These are phyloP conservation scores for Aleadryas rufinucha DNA, from an alignment of 2,113 vertebrate genomes.

Conservation along the genomic window DNA sequence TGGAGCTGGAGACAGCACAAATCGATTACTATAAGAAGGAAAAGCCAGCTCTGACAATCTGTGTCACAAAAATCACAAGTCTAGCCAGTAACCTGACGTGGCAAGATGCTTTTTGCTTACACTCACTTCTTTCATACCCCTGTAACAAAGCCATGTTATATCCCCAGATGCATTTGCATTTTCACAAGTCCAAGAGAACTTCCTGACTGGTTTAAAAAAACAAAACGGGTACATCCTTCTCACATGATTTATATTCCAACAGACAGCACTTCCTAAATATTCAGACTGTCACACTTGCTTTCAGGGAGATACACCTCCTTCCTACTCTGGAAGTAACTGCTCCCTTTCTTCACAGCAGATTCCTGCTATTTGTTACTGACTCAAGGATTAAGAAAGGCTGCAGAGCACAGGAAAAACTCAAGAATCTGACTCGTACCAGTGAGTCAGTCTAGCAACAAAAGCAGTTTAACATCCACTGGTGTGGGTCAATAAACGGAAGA, in stretches of 20 bases:
- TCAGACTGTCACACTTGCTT: background rate
- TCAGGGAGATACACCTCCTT: background rate
- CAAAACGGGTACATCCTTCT: background rate
- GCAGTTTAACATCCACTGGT: background rate
- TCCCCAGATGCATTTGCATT: background rate
- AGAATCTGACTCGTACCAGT: background rate
- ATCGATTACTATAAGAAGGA: background rate
- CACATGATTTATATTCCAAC: background rate
- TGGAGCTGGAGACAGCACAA: background rate
- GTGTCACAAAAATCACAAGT: background rate
- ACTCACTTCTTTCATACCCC: background rate
- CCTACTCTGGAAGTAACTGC: background rate
- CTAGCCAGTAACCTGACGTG: slow-evolving; percentile 26
- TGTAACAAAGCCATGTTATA: slow-evolving; percentile 1
- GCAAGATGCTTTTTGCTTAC: slow-evolving; percentile 26
- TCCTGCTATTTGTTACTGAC: background rate
- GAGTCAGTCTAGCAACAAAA: background rate
- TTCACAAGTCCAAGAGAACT: background rate
- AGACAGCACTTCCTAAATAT: background rate
- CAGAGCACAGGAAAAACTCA: background rate
- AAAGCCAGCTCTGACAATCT: background rate
- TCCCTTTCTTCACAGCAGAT: background rate
- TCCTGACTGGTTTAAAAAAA: background rate
- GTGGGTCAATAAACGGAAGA: background rate
- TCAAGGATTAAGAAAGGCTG: background rate